Evolutionary conservation across 2,888 invertebrate species (phyloP), one percentile per base, ranked within the genome.

Genomic region (Leucophenga maculata): DNA sequence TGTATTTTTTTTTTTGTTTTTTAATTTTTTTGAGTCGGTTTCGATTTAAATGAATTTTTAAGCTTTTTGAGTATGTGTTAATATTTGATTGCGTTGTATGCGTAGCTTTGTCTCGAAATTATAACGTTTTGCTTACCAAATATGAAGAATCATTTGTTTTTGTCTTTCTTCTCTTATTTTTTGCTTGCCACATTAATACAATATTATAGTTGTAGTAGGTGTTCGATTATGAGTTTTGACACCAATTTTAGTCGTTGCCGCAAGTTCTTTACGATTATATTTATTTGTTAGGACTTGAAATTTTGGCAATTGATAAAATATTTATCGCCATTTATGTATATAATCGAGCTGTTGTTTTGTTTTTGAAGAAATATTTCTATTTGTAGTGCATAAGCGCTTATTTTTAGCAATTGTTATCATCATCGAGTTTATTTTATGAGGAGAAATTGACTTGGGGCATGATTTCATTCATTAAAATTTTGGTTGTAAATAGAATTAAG

Each of bases 321-420:
- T 62, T 69, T 72, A 20, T 32, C 6, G 46, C 57, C 57, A 67
- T 67, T 57, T 64, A 64, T 6, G 64, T 46, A 39, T 39, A 39
- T n/a, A n/a, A n/a, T 39, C 39, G 39, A 3, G 39, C 39, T n/a
- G 39, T 39, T 9, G 39, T 39, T 39, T 1, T 8, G 32, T 48
- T 20, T 3, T 26, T 20, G 3, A 26, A 57, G 57, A 64, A 46
- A 39, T 62, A 16, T 44, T 14, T 9, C 32, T 3, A 26, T 4
- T 65, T 54, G 70, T 54, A 31, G 71, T 69, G 72, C 78, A 72
- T 78, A 74, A 79, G 71, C 71, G 20, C 72, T 75, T 79, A 78
- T 80, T 78, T 82, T 75, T 82, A 82, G 78, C 64, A 18, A 48
- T 64, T 62, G 62, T 62, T 68, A 68, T 62, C 68, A 68, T 68